phyloP scores from a whole-genome alignment of 1,140 invertebrate genomes.

The Melanaphis sacchari region DNA sequence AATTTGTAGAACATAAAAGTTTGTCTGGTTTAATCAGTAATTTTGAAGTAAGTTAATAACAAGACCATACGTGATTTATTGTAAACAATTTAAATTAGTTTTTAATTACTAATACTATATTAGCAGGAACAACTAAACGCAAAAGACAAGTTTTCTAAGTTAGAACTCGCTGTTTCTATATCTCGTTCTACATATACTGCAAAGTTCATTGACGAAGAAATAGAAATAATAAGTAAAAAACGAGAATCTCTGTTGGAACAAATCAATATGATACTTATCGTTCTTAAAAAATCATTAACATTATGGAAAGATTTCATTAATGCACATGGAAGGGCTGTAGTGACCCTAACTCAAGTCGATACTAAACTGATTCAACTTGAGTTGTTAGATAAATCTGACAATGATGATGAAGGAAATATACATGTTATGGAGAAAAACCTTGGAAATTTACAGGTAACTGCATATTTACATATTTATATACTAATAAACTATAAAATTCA shows the following conservation, averaged over 20 bases:
- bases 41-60: slow-evolving; percentile 26
- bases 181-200: slow-evolving; percentile 66
- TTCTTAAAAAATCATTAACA: slow-evolving; percentile 21
- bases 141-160: slow-evolving; percentile 61
- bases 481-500: neutral
- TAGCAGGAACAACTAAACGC: slow-evolving; percentile 44
- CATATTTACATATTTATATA: too few species aligned
- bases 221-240: slow-evolving; percentile 62
- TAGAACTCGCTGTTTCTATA: slow-evolving; percentile 64
- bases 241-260: slow-evolving; percentile 63
- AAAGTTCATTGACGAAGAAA: slow-evolving; percentile 65
- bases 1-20: slow-evolving; percentile 13
- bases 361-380: slow-evolving; percentile 73
- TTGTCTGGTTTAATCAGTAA: slow-evolving; percentile 1
- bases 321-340: slow-evolving; percentile 73
- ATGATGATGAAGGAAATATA: slow-evolving; percentile 61
- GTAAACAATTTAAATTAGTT: neutral
- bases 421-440: slow-evolving; percentile 56
- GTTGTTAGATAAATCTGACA: slow-evolving; percentile 67
- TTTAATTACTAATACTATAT: neutral
- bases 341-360: slow-evolving; percentile 74
- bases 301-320: slow-evolving; percentile 72
- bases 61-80: neutral
- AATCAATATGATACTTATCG: neutral
- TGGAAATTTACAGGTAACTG: slow-evolving; percentile 53